Percentiles rank a stretch among this genome's conserved stretches.
phyloP scores from a whole-genome alignment of 2,888 invertebrate species.

The Aleiodes alternator region DNA sequence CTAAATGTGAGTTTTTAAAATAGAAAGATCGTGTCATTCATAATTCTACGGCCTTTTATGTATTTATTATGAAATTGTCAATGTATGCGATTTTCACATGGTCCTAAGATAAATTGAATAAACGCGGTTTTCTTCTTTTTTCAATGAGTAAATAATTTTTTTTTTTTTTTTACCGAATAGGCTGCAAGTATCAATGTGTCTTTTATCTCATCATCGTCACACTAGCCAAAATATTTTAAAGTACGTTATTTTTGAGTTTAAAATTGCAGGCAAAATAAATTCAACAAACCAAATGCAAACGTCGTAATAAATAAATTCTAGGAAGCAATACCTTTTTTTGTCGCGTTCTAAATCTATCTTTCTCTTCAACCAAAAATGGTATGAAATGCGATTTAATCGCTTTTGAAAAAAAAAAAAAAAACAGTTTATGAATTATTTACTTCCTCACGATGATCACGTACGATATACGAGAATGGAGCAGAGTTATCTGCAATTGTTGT shows the following conservation, averaged over 20 bases:
- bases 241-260: constrained; percentile 1
- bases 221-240: constrained; percentile 23
- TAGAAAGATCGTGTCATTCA: constrained; percentile 12
- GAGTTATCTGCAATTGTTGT: constrained; percentile 1
- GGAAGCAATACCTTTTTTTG: constrained; percentile 2
- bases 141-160: too few species aligned
- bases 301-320: constrained; percentile 30
- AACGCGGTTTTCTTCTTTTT: too few species aligned
- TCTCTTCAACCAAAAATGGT: constrained; percentile 13
- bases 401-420: too few species aligned
- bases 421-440: constrained; percentile 4
- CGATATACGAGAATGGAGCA: neutral
- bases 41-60: constrained; percentile 21
- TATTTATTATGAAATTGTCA: constrained; percentile 20
- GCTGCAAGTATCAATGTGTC: neutral
- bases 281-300: neutral
- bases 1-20: constrained; percentile 3
- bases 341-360: constrained; percentile 8
- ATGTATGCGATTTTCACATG: neutral
- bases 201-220: neutral
- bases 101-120: too few species aligned
- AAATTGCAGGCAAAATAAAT: constrained; percentile 19
- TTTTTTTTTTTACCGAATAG: too few species aligned
- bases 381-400: constrained; percentile 5
- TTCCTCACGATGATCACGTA: constrained; percentile 15